Conservation (phyloP, 1,140 invertebrate genomes). For the Drosophila willistoni region DNA sequence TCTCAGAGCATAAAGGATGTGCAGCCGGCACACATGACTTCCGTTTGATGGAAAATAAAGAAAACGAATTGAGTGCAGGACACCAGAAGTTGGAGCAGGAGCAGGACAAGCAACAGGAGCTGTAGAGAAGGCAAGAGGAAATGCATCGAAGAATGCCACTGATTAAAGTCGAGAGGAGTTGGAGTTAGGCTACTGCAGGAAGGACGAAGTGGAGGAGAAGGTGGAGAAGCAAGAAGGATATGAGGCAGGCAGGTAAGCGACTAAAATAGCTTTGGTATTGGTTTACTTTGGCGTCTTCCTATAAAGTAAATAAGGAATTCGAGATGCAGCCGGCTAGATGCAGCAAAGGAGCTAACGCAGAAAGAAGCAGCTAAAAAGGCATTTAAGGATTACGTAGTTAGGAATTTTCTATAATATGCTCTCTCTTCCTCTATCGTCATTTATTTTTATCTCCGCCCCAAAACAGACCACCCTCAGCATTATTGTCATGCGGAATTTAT, state of each 20-base stretch:
- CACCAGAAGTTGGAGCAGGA: conserved; percentile 44
- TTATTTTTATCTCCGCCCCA: conserved; percentile 35
- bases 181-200: neutral
- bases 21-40: conserved; percentile 75
- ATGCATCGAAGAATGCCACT: conserved; percentile 69
- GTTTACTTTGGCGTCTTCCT: conserved; percentile 56
- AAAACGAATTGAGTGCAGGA: conserved; percentile 78
- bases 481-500: conserved; percentile 42
- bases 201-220: neutral
- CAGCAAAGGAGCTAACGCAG: conserved; percentile 53
- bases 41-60: conserved; percentile 74
- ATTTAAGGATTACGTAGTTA: conserved; percentile 78
- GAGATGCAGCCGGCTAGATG: conserved; percentile 49
- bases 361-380: conserved; percentile 60
- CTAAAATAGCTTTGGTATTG: conserved; percentile 74
- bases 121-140: conserved; percentile 15
- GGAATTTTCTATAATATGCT: conserved; percentile 72
- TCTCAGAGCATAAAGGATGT: conserved; percentile 61
- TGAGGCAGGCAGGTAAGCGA: conserved; percentile 58
- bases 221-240: conserved; percentile 33
- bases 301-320: conserved; percentile 80
- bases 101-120: conserved; percentile 12
- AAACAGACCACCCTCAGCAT: neutral
- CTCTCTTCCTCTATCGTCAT: conserved; percentile 41
- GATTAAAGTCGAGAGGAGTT: conserved; percentile 65